These are phyloP conservation scores for Tipula lateralis DNA, from an alignment of 2,888 invertebrate species.

Conservation along the genomic window DNA sequence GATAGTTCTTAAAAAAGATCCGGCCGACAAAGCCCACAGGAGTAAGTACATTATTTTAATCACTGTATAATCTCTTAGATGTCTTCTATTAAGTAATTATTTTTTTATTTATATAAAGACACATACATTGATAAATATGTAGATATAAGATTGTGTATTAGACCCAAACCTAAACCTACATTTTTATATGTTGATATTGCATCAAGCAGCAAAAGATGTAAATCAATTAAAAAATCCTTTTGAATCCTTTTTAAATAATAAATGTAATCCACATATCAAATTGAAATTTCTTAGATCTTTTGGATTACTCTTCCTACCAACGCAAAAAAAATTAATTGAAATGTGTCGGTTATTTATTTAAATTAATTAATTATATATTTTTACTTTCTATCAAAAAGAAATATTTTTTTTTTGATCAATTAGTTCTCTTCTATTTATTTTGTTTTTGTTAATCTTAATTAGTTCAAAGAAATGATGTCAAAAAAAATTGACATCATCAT, in stretches of 20 bases:
- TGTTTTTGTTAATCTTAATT: neutral
- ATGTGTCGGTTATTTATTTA: neutral
- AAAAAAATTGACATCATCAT: neutral
- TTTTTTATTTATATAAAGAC: too few relatives aligned
- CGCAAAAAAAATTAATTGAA: neutral
- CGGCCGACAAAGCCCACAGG: slow-evolving; percentile 78
- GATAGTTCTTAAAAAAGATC: slow-evolving; percentile 69
- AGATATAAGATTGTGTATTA: too few relatives aligned
- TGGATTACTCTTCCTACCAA: neutral
- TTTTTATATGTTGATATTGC: neutral
- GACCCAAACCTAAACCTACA: neutral
- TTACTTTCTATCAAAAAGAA: neutral
- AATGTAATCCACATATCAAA: neutral
- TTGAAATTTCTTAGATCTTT: neutral
- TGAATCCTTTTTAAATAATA: neutral
- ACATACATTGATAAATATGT: too few relatives aligned
- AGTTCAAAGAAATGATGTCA: neutral
- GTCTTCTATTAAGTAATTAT: too few relatives aligned
- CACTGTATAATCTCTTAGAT: too few relatives aligned
- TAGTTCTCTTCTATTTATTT: neutral
- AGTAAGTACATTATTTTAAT: slow-evolving; percentile 55
- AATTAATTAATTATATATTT: neutral
- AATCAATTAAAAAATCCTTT: neutral
- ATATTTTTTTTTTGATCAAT: neutral
- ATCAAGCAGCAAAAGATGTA: neutral